Conservation (phyloP, 2,888 invertebrate species). For the Leptodirus hochenwartii region DNA sequence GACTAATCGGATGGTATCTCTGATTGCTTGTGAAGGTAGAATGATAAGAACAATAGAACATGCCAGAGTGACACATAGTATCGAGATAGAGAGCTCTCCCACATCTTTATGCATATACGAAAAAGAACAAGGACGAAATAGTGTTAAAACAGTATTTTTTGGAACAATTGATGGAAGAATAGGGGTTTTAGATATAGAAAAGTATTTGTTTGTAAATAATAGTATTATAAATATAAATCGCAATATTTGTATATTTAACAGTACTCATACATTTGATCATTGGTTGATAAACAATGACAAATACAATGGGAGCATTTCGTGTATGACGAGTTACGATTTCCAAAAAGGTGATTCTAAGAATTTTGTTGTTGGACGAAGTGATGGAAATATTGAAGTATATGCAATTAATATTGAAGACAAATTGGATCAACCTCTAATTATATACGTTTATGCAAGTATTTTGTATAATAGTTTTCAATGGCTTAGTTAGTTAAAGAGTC, state of each 20-base stretch:
- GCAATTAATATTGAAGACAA: conserved; percentile 35
- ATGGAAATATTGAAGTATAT: conserved; percentile 66
- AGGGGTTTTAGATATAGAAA: conserved; percentile 49
- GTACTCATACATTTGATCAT: conserved; percentile 23
- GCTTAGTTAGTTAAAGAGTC: no score
- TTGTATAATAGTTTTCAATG: conserved; percentile 1
- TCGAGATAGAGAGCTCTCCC: conserved; percentile 30
- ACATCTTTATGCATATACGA: conserved; percentile 49
- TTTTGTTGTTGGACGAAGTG: conserved; percentile 58
- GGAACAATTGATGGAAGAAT: conserved; percentile 81
- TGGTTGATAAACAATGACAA: conserved; percentile 26
- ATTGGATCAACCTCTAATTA: conserved; percentile 30
- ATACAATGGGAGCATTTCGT: conserved; percentile 31
- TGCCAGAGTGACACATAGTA: conserved; percentile 43
- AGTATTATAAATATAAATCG: background rate
- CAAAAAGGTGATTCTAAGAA: conserved; percentile 49
- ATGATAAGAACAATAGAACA: conserved; percentile 59
- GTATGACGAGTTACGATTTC: conserved; percentile 51
- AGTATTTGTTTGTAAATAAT: conserved; percentile 21
- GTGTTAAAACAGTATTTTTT: conserved; percentile 55
- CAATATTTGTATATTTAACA: conserved; percentile 10
- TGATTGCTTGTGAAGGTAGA: conserved; percentile 69
- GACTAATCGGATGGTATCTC: conserved; percentile 44
- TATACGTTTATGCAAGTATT: conserved; percentile 35
- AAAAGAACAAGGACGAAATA: no score